A percentile compares a stretch with the other conserved stretches of the same genome.
phyloP scores from a whole-genome alignment of 2,113 vertebrate species.

The Pluvianellus socialis region DNA sequence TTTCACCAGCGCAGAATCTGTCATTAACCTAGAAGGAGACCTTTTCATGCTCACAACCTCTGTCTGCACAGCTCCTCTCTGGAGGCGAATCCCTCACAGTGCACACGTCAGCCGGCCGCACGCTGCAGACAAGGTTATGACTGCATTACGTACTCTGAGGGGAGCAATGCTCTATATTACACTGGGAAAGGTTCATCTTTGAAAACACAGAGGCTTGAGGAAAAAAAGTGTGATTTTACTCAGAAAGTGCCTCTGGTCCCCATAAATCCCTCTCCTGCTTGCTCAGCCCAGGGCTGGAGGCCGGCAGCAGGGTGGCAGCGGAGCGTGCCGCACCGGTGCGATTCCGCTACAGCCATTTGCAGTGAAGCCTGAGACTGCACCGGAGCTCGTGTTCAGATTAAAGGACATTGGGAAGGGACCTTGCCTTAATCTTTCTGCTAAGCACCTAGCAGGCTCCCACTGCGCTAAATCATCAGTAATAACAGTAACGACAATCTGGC shows the following conservation, averaged over 20 bases:
- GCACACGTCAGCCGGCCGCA: background rate
- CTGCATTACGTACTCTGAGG: constrained; percentile 41
- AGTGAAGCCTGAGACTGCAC: background rate
- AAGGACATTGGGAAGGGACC: background rate
- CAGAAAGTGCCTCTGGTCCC: background rate
- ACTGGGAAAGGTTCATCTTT: constrained; percentile 7
- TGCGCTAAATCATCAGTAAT: background rate
- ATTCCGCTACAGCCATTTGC: background rate
- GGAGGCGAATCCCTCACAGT: constrained; percentile 28
- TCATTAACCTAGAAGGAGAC: constrained; percentile 51
- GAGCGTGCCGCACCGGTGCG: background rate
- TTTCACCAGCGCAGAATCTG: background rate
- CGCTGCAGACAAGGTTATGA: constrained; percentile 44
- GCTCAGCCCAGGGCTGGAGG: background rate
- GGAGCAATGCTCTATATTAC: background rate
- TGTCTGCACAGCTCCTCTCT: constrained; percentile 26
- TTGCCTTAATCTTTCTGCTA: constrained; percentile 6
- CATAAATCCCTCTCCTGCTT: constrained; percentile 18
- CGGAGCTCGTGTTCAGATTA: background rate
- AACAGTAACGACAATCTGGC: background rate
- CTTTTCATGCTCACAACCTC: constrained; percentile 21
- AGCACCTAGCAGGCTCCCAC: background rate
- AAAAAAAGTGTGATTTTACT: background rate
- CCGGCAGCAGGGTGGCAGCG: background rate
- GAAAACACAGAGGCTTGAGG: constrained; percentile 3